Evolutionary conservation across 2,888 invertebrate genomes (phyloP).

Genomic region (Toxonevra muliebris): DNA sequence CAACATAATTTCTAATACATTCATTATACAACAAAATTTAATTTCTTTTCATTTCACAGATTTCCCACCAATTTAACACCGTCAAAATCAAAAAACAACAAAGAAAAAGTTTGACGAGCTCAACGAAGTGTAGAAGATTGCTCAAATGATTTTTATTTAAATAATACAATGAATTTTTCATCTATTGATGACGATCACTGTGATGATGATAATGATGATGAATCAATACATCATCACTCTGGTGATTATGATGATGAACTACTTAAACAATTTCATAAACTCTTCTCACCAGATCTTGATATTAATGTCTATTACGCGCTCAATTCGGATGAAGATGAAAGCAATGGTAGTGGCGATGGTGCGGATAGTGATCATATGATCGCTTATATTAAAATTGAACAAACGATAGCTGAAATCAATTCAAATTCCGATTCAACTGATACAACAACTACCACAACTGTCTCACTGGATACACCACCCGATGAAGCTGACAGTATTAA

Average conservation of each 20-base stretch:
- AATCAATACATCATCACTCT: too few relatives aligned
- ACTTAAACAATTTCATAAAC: constrained; percentile 50
- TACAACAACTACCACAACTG: constrained; percentile 35
- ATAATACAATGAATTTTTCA: constrained; percentile 34
- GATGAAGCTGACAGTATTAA: constrained; percentile 12
- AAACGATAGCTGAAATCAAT: constrained; percentile 52
- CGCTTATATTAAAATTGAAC: constrained; percentile 41
- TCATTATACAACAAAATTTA: not conserved
- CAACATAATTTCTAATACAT: too few relatives aligned
- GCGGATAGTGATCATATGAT: not conserved
- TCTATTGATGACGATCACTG: constrained; percentile 38
- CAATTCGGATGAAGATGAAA: constrained; percentile 40
- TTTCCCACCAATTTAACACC: constrained; percentile 57
- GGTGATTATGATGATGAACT: constrained; percentile 30
- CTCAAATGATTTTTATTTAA: constrained; percentile 59
- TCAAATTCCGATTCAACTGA: constrained; percentile 34
- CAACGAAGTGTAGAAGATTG: constrained; percentile 65
- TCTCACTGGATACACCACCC: constrained; percentile 32
- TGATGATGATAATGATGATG: constrained; percentile 11
- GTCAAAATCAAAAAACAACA: constrained; percentile 59
- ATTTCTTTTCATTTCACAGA: constrained; percentile 34
- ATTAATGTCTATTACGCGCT: constrained; percentile 49
- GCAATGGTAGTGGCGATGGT: constrained; percentile 33
- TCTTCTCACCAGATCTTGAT: constrained; percentile 51
- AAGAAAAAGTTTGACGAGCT: constrained; percentile 65